A percentile compares a stretch with the other conserved stretches of the same genome.
Conservation (phyloP, 2,113 vertebrate species). For the Aythya baeri region DNA sequence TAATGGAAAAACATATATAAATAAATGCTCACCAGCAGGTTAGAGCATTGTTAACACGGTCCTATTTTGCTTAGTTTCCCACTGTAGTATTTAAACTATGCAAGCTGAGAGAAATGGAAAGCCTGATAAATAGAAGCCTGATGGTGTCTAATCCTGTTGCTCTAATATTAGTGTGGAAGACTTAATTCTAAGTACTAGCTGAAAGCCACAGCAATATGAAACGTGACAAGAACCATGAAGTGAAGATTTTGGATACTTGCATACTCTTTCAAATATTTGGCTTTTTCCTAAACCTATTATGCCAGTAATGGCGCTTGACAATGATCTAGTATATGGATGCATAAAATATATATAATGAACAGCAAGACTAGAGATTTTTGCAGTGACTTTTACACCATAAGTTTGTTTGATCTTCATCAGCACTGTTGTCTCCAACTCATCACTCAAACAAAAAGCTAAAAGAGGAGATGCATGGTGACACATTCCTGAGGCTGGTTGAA, state of each 20-base stretch:
- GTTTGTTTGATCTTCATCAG: conserved; percentile 23
- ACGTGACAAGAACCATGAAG: not conserved
- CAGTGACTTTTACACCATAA: not conserved
- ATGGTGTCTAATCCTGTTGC: not conserved
- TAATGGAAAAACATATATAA: not conserved
- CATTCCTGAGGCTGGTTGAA: not conserved
- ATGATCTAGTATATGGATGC: not conserved
- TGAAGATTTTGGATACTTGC: not conserved
- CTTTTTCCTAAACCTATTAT: not conserved
- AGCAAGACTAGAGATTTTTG: not conserved
- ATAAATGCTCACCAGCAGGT: not conserved
- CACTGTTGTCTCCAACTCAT: not conserved
- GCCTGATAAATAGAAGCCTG: not conserved
- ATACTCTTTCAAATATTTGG: conserved; percentile 23
- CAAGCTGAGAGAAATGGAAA: not conserved
- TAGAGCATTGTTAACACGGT: not conserved
- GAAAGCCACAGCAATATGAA: not conserved
- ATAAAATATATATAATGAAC: not conserved
- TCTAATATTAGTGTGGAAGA: not conserved
- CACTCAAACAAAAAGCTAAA: conserved; percentile 6
- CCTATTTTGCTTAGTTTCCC: not conserved
- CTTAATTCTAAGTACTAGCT: not conserved
- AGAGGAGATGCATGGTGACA: not conserved
- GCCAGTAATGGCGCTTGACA: not conserved
- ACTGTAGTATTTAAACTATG: not conserved